These are phyloP conservation scores for Apodemia zela DNA, from an alignment of 2,888 invertebrate species.

Conservation along the genomic window DNA sequence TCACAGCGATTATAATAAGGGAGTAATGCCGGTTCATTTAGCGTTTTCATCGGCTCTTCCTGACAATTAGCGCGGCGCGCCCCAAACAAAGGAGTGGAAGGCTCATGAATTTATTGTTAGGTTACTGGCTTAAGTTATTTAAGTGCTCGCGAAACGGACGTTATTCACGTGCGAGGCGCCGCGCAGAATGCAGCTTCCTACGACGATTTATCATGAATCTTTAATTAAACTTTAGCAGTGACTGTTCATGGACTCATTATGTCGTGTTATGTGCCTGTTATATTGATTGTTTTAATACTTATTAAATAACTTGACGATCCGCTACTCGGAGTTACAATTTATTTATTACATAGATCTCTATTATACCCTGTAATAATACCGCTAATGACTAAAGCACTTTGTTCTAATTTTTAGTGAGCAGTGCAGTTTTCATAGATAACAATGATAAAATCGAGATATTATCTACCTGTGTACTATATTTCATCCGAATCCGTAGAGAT, in stretches of 20 bases:
- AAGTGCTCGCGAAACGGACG: constrained; percentile 66
- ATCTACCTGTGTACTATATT: no score
- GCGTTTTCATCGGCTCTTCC: constrained; percentile 64
- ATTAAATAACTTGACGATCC: no score
- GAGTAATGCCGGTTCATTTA: constrained; percentile 53
- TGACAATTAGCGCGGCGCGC: constrained; percentile 67
- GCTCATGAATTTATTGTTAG: constrained; percentile 75
- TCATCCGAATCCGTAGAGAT: no score
- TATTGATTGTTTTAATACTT: constrained; percentile 31
- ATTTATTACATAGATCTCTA: no score
- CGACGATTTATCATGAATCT: constrained; percentile 80
- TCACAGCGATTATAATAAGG: constrained; percentile 39
- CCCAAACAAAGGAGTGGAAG: constrained; percentile 60
- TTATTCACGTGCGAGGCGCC: constrained; percentile 69
- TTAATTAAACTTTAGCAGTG: constrained; percentile 77
- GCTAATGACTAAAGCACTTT: no score
- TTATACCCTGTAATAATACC: no score
- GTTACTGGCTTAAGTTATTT: constrained; percentile 73
- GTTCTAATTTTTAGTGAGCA: no score
- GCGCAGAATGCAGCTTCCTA: constrained; percentile 72
- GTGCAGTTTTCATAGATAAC: no score
- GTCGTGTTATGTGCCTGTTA: constrained; percentile 38
- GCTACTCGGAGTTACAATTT: no score
- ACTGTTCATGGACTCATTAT: constrained; percentile 64
- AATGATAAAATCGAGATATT: no score